phyloP scores from a whole-genome alignment of 2,797 vertebrate species.

The Chanos chanos region DNA sequence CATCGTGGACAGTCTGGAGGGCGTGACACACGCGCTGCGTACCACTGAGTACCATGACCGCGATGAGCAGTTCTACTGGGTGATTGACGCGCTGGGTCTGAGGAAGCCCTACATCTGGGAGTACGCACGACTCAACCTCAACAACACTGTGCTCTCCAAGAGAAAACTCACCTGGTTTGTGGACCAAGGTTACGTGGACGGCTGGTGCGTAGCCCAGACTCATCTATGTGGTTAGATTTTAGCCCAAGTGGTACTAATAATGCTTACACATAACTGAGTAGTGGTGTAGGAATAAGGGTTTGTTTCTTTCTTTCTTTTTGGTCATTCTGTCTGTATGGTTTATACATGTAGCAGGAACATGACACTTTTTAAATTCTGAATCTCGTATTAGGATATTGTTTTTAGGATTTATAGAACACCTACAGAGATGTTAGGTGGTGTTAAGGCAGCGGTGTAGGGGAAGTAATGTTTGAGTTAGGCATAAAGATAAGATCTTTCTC shows the following conservation, averaged over 20 bases:
- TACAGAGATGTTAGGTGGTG: no score
- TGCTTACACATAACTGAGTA: not conserved
- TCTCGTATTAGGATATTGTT: no score
- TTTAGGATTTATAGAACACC: no score
- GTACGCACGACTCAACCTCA: conserved; percentile 94
- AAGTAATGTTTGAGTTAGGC: no score
- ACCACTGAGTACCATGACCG: conserved; percentile 98
- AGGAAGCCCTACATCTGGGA: conserved; percentile 96
- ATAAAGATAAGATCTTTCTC: no score
- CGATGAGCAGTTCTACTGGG: conserved; percentile 97
- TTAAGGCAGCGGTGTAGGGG: no score
- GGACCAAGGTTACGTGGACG: conserved; percentile 92
- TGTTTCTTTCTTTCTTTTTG: not conserved
- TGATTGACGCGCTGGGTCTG: conserved; percentile 85
- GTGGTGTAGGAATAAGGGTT: not conserved
- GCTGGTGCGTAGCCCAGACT: conserved; percentile 78
- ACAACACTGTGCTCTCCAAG: conserved; percentile 96
- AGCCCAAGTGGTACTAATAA: not conserved
- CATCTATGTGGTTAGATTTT: not conserved
- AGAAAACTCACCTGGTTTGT: conserved; percentile 98
- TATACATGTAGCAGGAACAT: no score
- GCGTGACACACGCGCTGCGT: conserved; percentile 92
- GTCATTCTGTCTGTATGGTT: no score
- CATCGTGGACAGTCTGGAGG: conserved; percentile 96
- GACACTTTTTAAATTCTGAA: no score